Base-by-base conservation (phyloP, 92 coral and sea anemone genomes). In the Meandrina meandrites region DNA sequence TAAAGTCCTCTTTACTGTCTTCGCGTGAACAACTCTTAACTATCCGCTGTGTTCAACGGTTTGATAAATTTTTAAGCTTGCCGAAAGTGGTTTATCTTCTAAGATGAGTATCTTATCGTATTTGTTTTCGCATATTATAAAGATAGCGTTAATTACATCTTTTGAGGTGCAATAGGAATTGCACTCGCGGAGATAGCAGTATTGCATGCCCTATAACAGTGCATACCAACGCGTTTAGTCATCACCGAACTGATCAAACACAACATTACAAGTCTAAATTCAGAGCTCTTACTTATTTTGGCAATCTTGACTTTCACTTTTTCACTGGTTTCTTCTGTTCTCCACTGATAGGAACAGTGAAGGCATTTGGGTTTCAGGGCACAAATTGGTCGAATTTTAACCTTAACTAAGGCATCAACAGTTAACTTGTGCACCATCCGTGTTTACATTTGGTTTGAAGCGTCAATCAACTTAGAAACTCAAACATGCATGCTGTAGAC, bases 71-170 rank as follows among this genome's bases (percentile, higher is more conserved):
- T 79, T 34, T 56, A 31, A 34, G 71, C 51, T 35, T 22, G 22
- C 68, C 68, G 7, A 28, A 79, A 56, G 83, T 3, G 48, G 76
- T 67, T 67, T 42, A 81, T 66, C 82, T 60, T 0, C 71, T 32
- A 22, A 79, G 27, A 32, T 34, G 42, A 8, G 30, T 15, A 7
- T 78, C 40, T 58, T 57, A 57, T 62, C 83, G 70, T 37, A 34
- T 35, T 32, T 1, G 67, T 79, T 57, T 22, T 13, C 14, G 50
- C 35, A 6, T 34, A 79, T 57, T 18, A 28, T 81, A 0, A 45
- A 67, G 85, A 80, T 80, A 64, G 27, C 30, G 27, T 1, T 73
- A 18, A 73, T 73, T 15, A 9, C 50, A 5, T 73, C 27, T 73
- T 37, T 73, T 5, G 51, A 72, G 18, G 35, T 72, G n/a, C 45